phyloP scores from a whole-genome alignment of 1,140 invertebrate species.

The Anoplophora glabripennis region DNA sequence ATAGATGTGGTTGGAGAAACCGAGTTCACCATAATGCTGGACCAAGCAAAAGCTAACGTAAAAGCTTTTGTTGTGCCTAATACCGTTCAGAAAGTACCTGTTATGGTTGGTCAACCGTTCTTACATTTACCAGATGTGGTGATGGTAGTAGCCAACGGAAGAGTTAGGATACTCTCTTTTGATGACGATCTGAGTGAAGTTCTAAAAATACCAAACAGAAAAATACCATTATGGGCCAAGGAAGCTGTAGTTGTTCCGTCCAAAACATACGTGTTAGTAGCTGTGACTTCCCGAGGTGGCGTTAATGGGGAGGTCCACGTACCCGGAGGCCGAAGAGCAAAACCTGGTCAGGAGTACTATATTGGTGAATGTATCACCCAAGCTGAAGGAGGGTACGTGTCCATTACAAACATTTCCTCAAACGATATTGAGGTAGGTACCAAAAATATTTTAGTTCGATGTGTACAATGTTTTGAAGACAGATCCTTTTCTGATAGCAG shows the following conservation, averaged over 20 bases:
- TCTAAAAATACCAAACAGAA: background rate
- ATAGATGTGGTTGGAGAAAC: slow-evolving; percentile 1
- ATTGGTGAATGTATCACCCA: background rate
- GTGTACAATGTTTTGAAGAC: slow-evolving; percentile 1
- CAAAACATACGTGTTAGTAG: background rate
- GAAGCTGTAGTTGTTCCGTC: background rate
- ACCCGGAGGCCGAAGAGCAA: background rate
- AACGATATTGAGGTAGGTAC: background rate
- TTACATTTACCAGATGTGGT: slow-evolving; percentile 3
- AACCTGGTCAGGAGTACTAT: background rate
- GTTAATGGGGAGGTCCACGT: background rate
- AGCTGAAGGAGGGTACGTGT: background rate
- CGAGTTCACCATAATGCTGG: slow-evolving; percentile 1
- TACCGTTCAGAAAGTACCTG: background rate
- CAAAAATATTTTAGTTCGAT: background rate
- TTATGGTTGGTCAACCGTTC: background rate
- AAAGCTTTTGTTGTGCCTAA: slow-evolving; percentile 4
- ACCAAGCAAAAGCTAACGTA: slow-evolving; percentile 1
- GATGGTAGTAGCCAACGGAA: slow-evolving; percentile 1
- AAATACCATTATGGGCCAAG: slow-evolving; percentile 12
- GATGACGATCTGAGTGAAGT: background rate
- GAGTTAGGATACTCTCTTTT: background rate
- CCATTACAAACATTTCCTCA: background rate
- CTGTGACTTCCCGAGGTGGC: background rate
- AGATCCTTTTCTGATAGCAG: background rate